These are phyloP conservation scores for Coturnix japonica DNA, from an alignment of 2,113 vertebrate species.

Conservation along the genomic window DNA sequence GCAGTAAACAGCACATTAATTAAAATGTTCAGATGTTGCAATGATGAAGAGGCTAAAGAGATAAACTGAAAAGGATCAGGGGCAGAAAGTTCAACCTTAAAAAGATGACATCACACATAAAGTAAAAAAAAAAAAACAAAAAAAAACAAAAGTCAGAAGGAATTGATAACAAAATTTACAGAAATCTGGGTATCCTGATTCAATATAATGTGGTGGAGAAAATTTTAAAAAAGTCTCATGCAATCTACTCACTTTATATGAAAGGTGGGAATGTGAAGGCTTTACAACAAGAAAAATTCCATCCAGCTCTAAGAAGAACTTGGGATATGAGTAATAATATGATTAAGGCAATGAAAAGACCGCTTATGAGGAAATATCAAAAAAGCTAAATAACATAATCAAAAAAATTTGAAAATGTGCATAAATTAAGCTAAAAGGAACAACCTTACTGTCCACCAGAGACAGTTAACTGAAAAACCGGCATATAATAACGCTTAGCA, in stretches of 20 bases:
- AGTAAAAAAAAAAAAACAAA: background rate
- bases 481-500: background rate
- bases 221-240: background rate
- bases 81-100: background rate
- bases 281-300: background rate
- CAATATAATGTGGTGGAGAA: background rate
- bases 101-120: background rate
- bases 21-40: constrained; percentile 59
- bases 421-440: background rate
- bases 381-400: background rate
- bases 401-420: background rate
- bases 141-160: background rate
- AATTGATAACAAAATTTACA: background rate
- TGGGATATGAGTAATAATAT: background rate
- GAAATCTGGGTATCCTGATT: background rate
- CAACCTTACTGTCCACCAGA: background rate
- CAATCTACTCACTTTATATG: background rate
- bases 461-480: background rate
- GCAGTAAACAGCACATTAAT: constrained; percentile 48
- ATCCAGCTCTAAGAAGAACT: background rate
- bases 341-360: background rate
- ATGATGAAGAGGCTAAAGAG: background rate
- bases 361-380: background rate
- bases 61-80: constrained; percentile 5
- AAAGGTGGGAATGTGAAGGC: background rate